These are phyloP conservation scores for Philhelius pedissequus DNA, from an alignment of 2,888 invertebrate genomes.

Conservation along the genomic window DNA sequence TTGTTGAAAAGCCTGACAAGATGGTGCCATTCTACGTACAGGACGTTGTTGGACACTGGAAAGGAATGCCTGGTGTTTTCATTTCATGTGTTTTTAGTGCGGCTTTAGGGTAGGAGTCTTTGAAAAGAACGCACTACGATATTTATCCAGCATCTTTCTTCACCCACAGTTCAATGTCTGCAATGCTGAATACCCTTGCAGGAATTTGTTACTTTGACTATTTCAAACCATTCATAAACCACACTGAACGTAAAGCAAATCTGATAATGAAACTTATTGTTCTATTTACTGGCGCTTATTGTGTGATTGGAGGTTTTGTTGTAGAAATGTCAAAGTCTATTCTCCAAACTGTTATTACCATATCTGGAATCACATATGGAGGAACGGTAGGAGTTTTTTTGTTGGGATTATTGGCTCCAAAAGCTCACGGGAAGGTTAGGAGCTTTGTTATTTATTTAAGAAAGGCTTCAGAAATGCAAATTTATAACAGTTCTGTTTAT, in stretches of 20 bases:
- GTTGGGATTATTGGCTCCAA: slow-evolving; percentile 83
- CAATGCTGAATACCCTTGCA: slow-evolving; percentile 79
- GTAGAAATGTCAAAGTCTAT: slow-evolving; percentile 78
- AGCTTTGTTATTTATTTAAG: no score
- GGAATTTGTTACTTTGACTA: slow-evolving; percentile 80
- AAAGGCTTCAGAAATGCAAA: no score
- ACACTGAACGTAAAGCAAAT: slow-evolving; percentile 76
- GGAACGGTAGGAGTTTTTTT: slow-evolving; percentile 83
- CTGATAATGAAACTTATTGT: slow-evolving; percentile 77
- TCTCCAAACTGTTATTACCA: slow-evolving; percentile 77
- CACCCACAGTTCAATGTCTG: slow-evolving; percentile 78
- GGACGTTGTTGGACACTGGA: slow-evolving; percentile 79
- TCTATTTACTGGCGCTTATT: slow-evolving; percentile 79
- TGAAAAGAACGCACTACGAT: not conserved
- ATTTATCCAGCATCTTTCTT: not conserved
- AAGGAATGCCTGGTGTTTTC: slow-evolving; percentile 82
- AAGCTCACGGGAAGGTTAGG: slow-evolving; percentile 77
- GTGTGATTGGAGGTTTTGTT: slow-evolving; percentile 79
- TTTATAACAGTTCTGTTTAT: no score
- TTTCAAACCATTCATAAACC: slow-evolving; percentile 74
- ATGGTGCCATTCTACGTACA: slow-evolving; percentile 81
- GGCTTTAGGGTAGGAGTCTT: slow-evolving; percentile 78
- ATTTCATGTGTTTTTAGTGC: slow-evolving; percentile 83
- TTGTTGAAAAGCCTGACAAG: slow-evolving; percentile 78
- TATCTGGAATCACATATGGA: slow-evolving; percentile 79